phyloP scores from a whole-genome alignment of 2,113 vertebrate genomes.

The Ploceus nigricollis region DNA sequence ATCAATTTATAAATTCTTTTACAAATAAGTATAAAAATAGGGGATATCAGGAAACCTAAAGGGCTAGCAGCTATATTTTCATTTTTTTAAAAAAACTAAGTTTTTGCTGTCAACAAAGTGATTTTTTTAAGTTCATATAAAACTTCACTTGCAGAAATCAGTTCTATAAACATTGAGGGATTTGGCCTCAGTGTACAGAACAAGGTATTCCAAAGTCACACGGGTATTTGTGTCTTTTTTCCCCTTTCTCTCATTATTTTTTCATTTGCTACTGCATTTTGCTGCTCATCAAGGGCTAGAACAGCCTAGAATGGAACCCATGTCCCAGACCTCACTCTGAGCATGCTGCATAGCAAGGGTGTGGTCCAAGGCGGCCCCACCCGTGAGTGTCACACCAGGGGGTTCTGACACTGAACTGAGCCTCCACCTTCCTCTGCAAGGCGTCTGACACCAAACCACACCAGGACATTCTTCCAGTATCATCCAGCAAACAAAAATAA shows the following conservation, averaged over 20 bases:
- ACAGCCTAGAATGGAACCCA: neutral
- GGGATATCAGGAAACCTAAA: neutral
- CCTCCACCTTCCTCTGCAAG: neutral
- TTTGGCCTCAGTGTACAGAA: neutral
- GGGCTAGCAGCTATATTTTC: neutral
- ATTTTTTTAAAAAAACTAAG: neutral
- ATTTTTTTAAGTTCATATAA: neutral
- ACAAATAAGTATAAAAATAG: neutral
- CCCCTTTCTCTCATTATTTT: neutral
- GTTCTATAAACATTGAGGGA: accelerated
- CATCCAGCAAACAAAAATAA: neutral
- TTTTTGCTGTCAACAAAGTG: neutral
- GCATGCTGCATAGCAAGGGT: accelerated
- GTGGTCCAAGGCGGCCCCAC: neutral
- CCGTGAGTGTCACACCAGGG: accelerated
- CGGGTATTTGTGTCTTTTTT: neutral
- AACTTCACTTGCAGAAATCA: neutral
- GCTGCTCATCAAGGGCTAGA: neutral
- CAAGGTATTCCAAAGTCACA: neutral
- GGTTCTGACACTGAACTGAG: neutral
- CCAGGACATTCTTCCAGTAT: neutral
- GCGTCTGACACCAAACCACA: neutral
- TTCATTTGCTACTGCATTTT: neutral
- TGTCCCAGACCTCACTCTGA: accelerated
- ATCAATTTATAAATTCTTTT: neutral